Base-by-base conservation (phyloP, 2,888 invertebrate species). In the Cataglyphis rosenhaueri region DNA sequence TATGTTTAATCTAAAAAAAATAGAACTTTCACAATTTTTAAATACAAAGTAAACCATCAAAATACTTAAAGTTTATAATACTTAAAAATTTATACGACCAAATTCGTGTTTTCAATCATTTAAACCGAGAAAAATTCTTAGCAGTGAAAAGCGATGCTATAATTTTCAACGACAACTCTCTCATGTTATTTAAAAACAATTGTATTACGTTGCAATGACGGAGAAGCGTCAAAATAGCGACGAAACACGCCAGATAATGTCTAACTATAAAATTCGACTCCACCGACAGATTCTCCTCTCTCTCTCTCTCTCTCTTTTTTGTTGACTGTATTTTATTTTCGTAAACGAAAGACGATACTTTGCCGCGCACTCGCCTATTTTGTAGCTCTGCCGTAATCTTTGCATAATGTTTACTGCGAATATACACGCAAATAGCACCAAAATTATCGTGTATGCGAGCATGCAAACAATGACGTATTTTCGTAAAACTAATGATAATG, bases 261-360 rank as follows among this genome's bases (percentile, higher is more conserved):
- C 81, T 44, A 68, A 71, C 73, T 81, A 59, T 71, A 57, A 75
- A 65, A 81, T 57, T 75, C 76, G 65, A 65, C 64, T 25, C 3
- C 29, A 59, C 29, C 10, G 59, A 8, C 32, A n/a, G 55, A 83
- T 52, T n/a, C 44, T 44, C 18, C 44, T 44, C 44, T 15, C 15
- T 44, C 44, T 44, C 5, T 44, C 44, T 44, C 15, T 48, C 48
- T 52, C 15, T 52, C 8, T 52, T n/a, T 15, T 84, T 79, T 76
- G 86, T 82, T 82, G 62, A n/a, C 55, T 61, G 79, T 83, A 84
- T 81, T 87, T 87, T 81, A 88, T 84, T 88, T 88, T 87, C 66
- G 84, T 81, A 66, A 87, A 87, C 82, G 88, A 87, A 86, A 88
- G 81, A 85, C 81, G 87, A 85, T 84, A 85, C 85, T 83, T 65